Evolutionary conservation across 2,113 vertebrate species (phyloP).

Genomic region (Anolis carolinensis): DNA sequence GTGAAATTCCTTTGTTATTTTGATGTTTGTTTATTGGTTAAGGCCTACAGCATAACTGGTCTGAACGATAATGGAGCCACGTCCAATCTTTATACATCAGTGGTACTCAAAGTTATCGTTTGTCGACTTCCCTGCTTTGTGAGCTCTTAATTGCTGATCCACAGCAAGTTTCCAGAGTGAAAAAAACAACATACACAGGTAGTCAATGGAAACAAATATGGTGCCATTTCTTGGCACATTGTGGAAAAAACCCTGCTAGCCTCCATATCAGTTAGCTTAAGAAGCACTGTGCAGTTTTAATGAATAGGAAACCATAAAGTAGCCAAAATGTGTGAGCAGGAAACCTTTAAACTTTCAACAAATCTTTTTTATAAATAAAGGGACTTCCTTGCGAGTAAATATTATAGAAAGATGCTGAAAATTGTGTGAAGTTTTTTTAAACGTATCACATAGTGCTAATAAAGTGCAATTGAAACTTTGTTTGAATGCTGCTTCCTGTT

Average conservation of each 20-base stretch:
- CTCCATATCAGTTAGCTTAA: too few relatives aligned
- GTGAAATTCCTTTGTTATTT: too few relatives aligned
- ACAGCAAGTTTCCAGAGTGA: too few relatives aligned
- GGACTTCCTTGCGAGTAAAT: neutral
- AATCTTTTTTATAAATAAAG: neutral
- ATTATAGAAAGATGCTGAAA: neutral
- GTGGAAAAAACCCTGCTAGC: neutral
- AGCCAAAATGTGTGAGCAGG: neutral
- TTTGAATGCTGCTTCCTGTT: neutral
- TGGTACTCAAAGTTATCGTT: too few relatives aligned
- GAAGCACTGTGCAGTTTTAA: neutral
- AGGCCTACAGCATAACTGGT: too few relatives aligned
- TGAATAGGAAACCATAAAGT: neutral
- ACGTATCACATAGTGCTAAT: neutral
- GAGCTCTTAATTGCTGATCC: too few relatives aligned
- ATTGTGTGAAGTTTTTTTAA: neutral
- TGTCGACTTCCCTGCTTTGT: too few relatives aligned
- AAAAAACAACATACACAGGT: neutral
- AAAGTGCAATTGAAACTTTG: neutral
- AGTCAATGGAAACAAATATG: neutral
- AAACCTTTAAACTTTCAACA: neutral
- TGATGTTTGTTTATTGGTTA: too few relatives aligned
- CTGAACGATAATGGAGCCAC: too few relatives aligned
- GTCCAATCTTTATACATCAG: too few relatives aligned
- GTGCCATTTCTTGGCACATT: too few relatives aligned